Percentiles rank a stretch among this genome's conserved stretches.
Evolutionary conservation across 2,113 vertebrate genomes (phyloP).

Genomic region (Smithornis capensis): DNA sequence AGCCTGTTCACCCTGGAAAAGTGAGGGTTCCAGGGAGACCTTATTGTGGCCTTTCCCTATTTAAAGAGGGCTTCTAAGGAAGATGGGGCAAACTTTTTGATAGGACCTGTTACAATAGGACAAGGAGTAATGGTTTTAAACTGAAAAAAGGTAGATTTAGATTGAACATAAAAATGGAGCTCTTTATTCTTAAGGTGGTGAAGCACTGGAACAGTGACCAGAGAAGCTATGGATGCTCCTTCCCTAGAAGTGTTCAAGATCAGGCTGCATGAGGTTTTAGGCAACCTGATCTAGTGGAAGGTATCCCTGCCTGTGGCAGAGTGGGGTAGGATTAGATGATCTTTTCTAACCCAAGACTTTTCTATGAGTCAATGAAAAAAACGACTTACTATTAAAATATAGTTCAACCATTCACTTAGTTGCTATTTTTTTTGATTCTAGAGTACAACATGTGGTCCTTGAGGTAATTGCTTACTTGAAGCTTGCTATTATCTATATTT

Average conservation of each 20-base stretch:
- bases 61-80: not conserved
- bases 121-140: not conserved
- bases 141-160: not conserved
- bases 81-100: not conserved
- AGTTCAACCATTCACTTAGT: not conserved
- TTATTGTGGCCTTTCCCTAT: not conserved
- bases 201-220: not conserved
- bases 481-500: not conserved
- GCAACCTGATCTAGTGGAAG: not conserved
- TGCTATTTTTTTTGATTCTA: not conserved
- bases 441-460: not conserved
- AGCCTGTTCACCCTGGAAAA: not conserved
- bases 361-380: not conserved
- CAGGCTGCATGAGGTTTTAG: not conserved
- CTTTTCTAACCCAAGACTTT: not conserved
- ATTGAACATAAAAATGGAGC: not conserved
- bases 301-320: fast-evolving
- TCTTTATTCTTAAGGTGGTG: not conserved
- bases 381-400: not conserved
- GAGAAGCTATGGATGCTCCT: not conserved
- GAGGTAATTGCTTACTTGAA: not conserved
- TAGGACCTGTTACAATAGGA: fast-evolving
- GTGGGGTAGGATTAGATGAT: not conserved
- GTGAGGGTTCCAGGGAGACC: fast-evolving
- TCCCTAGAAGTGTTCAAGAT: not conserved